Evolutionary conservation across 2,797 vertebrate species (phyloP), one percentile per base, ranked within the genome.

Genomic region (Microctenopoma stevenorrisi): DNA sequence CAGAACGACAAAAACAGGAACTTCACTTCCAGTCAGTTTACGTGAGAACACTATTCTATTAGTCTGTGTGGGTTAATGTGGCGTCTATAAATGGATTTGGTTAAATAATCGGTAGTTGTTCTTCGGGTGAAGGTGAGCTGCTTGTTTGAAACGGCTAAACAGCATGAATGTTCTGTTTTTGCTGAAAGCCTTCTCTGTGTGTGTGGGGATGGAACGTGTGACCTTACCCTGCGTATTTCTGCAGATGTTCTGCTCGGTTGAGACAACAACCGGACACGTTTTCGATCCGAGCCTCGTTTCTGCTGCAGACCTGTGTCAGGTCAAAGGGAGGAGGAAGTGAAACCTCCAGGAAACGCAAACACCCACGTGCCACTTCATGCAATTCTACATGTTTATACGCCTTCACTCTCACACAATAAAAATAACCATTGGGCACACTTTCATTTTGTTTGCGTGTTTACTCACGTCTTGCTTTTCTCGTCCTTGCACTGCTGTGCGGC

Each of bases 291-390:
- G 30, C 30, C 30, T 33, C 30, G 5, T 7, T 7, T 33, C 7
- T 60, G 55, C 40, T 7, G 49, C 18, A 52, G 22, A 22, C 22
- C 28, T 54, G n/a, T 51, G 9, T 46, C 50, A 44, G 25, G 22
- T 40, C 42, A 26, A 42, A 16, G 1, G 3, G n/a, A 65, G 52
- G 54, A 56, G 47, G 73, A 73, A 75, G 68, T 72, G 79, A 82
- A 75, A 78, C 68, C 43, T 57, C 30, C 50, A 74, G 73, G 73
- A 66, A 68, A 54, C 18, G 2, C 42, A 53, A 18, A 59, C 28
- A 71, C 44, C 42, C 54, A 51, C 35, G 7, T 25, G 9, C 28
- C 16, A 7, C 35, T 25, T 28, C 3, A 22, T 4, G 12, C 38
- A 42, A 13, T 38, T 3, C 0, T 7, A 16, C 7, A 9, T 60